Evolutionary conservation across 2,888 invertebrate genomes (phyloP), one percentile per base, ranked within the genome.

Genomic region (Drosophila rellima): DNA sequence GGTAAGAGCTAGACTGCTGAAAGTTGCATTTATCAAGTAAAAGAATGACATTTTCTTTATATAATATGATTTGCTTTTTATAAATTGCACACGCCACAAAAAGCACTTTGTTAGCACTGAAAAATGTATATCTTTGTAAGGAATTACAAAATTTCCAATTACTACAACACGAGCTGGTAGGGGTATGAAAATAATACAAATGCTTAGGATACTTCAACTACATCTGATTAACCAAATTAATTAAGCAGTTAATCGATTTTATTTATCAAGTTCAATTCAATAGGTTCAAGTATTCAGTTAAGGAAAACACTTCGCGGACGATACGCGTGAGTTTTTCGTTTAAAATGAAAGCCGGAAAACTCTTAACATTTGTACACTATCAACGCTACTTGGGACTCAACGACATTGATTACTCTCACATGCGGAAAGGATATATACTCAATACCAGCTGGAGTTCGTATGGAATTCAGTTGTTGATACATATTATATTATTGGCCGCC

Each of bases 381-480:
- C 71, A 73, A 45, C 66, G 72, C 0, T 73, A 73, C n/a, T 33
- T 73, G 50, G 72, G 74, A 17, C 37, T 73, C 1, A 59, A 31
- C 31, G 57, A 73, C 35, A 62, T 73, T 11, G 59, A 73, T 17
- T 73, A 73, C 50, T 59, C 62, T 13, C 40, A 2, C 10, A 8
- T 5, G 7, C 1, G 7, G 0, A 8, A 52, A 5, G 5, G 45
- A 15, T 73, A 73, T 52, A 39, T 63, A 7, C 8, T 73, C 3
- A 59, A 60, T 29, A 11, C 40, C n/a, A 73, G 7, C 8, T 57
- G 29, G 11, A 11, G n/a, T 2, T 59, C 62, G 0, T 35, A 18
- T 26, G 15, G 13, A 11, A 51, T 47, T 10, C 74, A 67, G 17
- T 8, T 45, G 0, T 0, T 66, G 7, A n/a, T 42, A 7, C 23